phyloP scores from a whole-genome alignment of 2,113 vertebrate genomes.

The Megaleporinus macrocephalus region DNA sequence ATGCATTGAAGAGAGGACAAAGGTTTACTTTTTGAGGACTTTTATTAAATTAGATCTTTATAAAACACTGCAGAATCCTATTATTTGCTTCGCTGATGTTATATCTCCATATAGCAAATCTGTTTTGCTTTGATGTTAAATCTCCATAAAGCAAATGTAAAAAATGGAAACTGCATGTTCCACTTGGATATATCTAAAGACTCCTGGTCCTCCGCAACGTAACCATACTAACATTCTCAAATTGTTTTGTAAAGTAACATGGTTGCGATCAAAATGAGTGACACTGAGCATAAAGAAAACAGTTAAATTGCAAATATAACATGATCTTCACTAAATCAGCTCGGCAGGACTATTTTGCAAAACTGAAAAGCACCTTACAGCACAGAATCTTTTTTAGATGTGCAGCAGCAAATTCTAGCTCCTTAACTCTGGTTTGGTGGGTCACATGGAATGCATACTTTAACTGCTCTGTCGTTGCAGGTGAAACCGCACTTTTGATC shows the following conservation, averaged over 20 bases:
- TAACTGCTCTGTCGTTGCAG: slow-evolving; percentile 8
- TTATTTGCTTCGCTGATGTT: slow-evolving; percentile 34
- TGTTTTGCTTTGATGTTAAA: background rate
- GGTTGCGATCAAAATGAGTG: slow-evolving; percentile 30
- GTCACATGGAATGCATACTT: slow-evolving; percentile 14
- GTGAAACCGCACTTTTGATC: slow-evolving; percentile 5
- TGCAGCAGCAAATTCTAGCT: slow-evolving; percentile 6
- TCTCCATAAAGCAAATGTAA: background rate
- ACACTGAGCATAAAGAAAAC: slow-evolving; percentile 40
- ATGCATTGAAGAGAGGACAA: slow-evolving; percentile 1
- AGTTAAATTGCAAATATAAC: slow-evolving; percentile 33
- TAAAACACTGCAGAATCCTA: slow-evolving; percentile 48
- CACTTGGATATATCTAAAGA: background rate
- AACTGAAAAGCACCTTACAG: slow-evolving; percentile 8
- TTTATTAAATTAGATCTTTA: slow-evolving; percentile 62
- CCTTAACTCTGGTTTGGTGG: slow-evolving; percentile 29
- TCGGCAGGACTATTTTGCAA: slow-evolving; percentile 26
- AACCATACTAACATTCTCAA: slow-evolving; percentile 20
- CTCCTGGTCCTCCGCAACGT: slow-evolving; percentile 10
- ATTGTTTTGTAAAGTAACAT: slow-evolving; percentile 4
- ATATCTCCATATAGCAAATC: slow-evolving; percentile 36
- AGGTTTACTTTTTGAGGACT: slow-evolving; percentile 37
- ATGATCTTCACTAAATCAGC: slow-evolving; percentile 22
- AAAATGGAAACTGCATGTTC: slow-evolving; percentile 37
- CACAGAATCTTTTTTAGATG: slow-evolving; percentile 6